These are phyloP conservation scores for Eremobia ochroleuca DNA, from an alignment of 2,888 invertebrate species.

Conservation along the genomic window DNA sequence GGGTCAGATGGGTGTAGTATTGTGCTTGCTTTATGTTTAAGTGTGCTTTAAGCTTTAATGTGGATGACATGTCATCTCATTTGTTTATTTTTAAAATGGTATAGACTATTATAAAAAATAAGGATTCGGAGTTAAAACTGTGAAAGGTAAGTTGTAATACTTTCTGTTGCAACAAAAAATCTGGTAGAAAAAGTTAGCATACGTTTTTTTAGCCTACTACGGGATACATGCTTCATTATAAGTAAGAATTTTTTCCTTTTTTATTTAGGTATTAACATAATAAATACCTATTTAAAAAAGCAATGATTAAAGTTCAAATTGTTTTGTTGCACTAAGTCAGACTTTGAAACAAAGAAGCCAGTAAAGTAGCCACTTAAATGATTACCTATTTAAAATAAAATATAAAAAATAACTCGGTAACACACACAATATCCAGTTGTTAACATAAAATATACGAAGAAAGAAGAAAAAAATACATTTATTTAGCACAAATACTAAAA, in stretches of 20 bases:
- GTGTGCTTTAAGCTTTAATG: too few relatives aligned
- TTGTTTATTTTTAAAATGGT: neutral
- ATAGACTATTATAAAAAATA: too few relatives aligned
- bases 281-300: neutral
- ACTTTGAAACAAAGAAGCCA: neutral
- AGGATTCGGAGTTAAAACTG: neutral
- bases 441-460: neutral
- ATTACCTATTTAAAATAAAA: neutral
- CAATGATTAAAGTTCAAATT: neutral
- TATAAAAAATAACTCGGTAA: too few relatives aligned
- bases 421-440: neutral
- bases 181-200: too few relatives aligned
- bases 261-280: too few relatives aligned
- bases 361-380: neutral
- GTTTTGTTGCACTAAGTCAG: neutral
- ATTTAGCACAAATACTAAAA: neutral
- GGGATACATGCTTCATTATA: too few relatives aligned
- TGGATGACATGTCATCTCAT: neutral
- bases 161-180: too few relatives aligned
- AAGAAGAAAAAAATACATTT: neutral
- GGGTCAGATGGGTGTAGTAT: slow-evolving; percentile 25
- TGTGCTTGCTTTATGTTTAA: neutral
- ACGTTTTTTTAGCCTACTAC: too few relatives aligned
- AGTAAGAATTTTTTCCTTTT: too few relatives aligned
- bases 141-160: neutral